These are phyloP conservation scores for Dolichoris vasculosae DNA, from an alignment of 1,140 invertebrate species.

Conservation along the genomic window DNA sequence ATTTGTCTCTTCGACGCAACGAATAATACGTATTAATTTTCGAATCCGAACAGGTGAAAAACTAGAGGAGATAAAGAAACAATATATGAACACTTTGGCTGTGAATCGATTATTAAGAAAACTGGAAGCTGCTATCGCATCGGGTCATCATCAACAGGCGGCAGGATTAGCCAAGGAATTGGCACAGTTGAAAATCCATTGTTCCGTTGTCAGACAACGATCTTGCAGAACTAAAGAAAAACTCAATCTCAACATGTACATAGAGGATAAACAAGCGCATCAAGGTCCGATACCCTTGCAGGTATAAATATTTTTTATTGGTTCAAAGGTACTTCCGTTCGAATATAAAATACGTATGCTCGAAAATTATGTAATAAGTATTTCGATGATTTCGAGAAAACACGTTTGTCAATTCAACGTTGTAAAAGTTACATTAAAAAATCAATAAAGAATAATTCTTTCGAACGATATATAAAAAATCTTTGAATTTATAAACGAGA, in stretches of 20 bases:
- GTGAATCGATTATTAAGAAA: constrained; percentile 79
- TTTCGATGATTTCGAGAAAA: too few species aligned
- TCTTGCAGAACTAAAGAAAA: constrained; percentile 62
- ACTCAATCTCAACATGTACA: constrained; percentile 83
- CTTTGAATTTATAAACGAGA: too few species aligned
- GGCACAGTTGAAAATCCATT: constrained; percentile 80
- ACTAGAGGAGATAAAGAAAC: constrained; percentile 57
- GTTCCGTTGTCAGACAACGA: constrained; percentile 78
- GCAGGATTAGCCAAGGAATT: constrained; percentile 82
- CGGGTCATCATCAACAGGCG: constrained; percentile 80
- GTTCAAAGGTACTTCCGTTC: too few species aligned
- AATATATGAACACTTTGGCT: constrained; percentile 76
- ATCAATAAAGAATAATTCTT: too few species aligned
- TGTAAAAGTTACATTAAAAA: too few species aligned
- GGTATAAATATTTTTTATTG: constrained; percentile 71
- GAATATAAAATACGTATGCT: too few species aligned
- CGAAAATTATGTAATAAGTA: too few species aligned
- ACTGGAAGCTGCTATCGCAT: constrained; percentile 81
- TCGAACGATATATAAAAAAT: too few species aligned
- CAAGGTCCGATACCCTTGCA: constrained; percentile 82
- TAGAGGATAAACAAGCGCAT: constrained; percentile 84
- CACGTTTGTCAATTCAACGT: too few species aligned
- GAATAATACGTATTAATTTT: not conserved
- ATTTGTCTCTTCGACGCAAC: too few species aligned
- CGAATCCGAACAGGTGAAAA: constrained; percentile 50